phyloP scores from a whole-genome alignment of 2,888 invertebrate genomes.

The Bibio marci region DNA sequence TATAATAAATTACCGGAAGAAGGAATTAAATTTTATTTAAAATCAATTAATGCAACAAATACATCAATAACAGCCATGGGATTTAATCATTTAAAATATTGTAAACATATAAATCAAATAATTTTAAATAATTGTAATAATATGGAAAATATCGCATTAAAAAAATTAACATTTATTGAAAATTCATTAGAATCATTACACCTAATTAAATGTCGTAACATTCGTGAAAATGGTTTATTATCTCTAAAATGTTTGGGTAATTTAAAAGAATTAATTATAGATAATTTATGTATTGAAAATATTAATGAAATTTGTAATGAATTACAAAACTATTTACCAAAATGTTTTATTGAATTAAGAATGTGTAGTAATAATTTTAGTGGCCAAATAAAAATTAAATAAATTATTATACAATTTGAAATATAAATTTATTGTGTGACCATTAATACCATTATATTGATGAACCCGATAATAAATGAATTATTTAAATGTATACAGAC shows the following conservation, averaged over 20 bases:
- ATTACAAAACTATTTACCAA: constrained; percentile 1
- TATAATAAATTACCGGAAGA: constrained; percentile 51
- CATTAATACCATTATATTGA: too few relatives aligned
- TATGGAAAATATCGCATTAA: constrained; percentile 53
- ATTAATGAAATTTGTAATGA: constrained; percentile 18
- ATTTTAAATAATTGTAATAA: constrained; percentile 57
- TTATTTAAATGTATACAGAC: too few relatives aligned
- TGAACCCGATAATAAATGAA: too few relatives aligned
- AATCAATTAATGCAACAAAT: constrained; percentile 64
- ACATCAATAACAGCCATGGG: constrained; percentile 72
- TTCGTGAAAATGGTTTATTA: constrained; percentile 52
- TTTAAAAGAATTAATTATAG: constrained; percentile 43
- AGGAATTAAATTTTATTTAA: constrained; percentile 28
- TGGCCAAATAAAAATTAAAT: too few relatives aligned
- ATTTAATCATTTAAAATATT: constrained; percentile 61
- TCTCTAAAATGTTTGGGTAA: constrained; percentile 37
- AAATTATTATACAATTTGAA: too few relatives aligned
- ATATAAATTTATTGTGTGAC: too few relatives aligned
- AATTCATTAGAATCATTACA: constrained; percentile 46
- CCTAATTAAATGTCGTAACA: constrained; percentile 54
- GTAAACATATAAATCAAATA: constrained; percentile 50
- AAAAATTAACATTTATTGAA: constrained; percentile 39
- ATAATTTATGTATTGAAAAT: constrained; percentile 46
- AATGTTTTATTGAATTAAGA: background rate
- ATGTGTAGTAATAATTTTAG: too few relatives aligned